Conservation (phyloP, 2,113 vertebrate genomes). For the Dicrurus megarhynchus region DNA sequence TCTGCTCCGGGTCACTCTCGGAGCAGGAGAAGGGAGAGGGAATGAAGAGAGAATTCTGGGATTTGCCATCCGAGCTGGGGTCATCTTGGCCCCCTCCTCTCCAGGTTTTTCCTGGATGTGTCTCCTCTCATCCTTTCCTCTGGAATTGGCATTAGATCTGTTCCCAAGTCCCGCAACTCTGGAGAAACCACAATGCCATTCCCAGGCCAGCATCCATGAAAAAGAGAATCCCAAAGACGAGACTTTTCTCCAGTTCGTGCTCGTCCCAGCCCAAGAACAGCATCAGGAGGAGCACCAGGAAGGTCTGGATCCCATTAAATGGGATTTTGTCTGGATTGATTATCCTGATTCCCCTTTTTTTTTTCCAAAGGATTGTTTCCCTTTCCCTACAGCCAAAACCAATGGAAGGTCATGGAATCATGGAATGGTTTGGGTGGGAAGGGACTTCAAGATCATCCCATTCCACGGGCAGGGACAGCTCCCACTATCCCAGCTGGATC, state of each 20-base stretch:
- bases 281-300: fast-evolving
- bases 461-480: too few relatives aligned
- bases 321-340: not conserved
- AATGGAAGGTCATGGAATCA: not conserved
- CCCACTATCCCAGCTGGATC: too few relatives aligned
- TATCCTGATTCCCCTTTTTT: not conserved
- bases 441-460: too few relatives aligned
- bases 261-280: not conserved
- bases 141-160: fast-evolving
- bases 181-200: not conserved
- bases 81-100: not conserved
- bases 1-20: not conserved
- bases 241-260: not conserved
- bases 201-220: not conserved
- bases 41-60: not conserved
- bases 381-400: not conserved
- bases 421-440: too few relatives aligned
- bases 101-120: not conserved
- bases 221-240: fast-evolving
- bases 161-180: not conserved
- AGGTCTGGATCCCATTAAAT: not conserved
- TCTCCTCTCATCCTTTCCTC: not conserved
- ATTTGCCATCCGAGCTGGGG: not conserved
- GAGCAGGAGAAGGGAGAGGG: not conserved
- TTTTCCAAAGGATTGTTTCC: not conserved